phyloP scores from a whole-genome alignment of 2,797 vertebrate species.

The Artibeus jamaicensis region DNA sequence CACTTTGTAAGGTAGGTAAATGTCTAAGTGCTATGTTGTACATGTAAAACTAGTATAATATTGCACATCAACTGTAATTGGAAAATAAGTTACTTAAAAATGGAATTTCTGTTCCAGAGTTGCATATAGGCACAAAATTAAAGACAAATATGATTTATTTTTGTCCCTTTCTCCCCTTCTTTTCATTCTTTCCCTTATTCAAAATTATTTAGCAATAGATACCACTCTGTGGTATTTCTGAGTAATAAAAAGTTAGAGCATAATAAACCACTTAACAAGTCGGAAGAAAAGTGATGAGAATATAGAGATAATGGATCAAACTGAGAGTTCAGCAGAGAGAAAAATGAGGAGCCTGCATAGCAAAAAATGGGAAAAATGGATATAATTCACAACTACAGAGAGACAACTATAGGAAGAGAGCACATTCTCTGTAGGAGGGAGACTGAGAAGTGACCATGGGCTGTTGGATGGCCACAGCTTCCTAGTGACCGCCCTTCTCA shows the following conservation, averaged over 20 bases:
- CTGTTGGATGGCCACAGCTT: fast-evolving
- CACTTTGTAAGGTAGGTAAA: not conserved
- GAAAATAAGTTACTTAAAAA: not conserved
- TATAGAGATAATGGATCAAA: not conserved
- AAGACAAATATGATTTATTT: not conserved
- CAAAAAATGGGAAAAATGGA: not conserved
- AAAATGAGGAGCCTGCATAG: not conserved
- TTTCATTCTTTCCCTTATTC: not conserved
- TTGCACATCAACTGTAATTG: not conserved
- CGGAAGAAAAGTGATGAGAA: not conserved
- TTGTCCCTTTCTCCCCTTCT: not conserved
- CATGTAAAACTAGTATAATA: not conserved
- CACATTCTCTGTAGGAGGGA: not conserved
- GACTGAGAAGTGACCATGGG: not conserved
- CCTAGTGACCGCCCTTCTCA: not conserved
- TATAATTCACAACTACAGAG: not conserved
- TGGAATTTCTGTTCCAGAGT: not conserved
- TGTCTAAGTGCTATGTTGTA: not conserved
- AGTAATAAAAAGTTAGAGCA: not conserved
- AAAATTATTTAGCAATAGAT: not conserved
- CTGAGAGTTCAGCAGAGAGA: not conserved
- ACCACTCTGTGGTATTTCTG: not conserved
- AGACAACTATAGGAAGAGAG: not conserved
- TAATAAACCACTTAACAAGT: not conserved
- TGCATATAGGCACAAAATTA: not conserved